phyloP scores from a whole-genome alignment of 1,140 invertebrate genomes.

The Orussus abietinus region DNA sequence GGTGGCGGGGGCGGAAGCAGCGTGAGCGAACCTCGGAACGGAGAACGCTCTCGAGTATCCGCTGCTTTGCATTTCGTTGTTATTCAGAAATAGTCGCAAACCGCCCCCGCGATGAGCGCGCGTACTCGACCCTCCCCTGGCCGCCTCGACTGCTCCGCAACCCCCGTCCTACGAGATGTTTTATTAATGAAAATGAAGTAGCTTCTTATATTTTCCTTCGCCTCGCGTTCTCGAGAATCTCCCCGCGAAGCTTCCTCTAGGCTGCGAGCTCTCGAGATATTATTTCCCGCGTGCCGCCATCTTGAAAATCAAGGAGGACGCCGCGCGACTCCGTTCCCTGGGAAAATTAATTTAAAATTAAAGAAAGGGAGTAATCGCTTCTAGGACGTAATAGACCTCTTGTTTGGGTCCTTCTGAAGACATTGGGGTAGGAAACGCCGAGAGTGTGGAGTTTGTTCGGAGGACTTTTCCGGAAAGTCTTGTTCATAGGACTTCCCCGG shows the following conservation, averaged over 20 bases:
- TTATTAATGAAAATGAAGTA: conserved; percentile 40
- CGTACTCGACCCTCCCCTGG: not conserved
- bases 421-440: no score
- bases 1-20: conserved; percentile 20
- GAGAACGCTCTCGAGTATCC: conserved; percentile 18
- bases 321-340: no score
- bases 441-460: no score
- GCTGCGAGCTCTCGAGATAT: conserved; percentile 1
- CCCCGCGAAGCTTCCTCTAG: not conserved
- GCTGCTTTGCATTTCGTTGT: conserved; percentile 39
- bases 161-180: conserved; percentile 31
- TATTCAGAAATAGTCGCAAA: conserved; percentile 38
- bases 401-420: no score
- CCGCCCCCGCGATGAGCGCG: conserved; percentile 15
- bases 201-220: conserved; percentile 32
- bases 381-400: no score
- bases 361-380: no score
- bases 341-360: no score
- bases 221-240: not conserved
- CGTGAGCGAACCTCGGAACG: conserved; percentile 12
- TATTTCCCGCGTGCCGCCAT: conserved; percentile 6
- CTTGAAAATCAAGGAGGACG: no score
- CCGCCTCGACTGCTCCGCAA: conserved; percentile 14
- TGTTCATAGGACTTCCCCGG: no score
- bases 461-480: no score